Conservation (phyloP, 2,113 vertebrate genomes). For the Solea senegalensis region DNA sequence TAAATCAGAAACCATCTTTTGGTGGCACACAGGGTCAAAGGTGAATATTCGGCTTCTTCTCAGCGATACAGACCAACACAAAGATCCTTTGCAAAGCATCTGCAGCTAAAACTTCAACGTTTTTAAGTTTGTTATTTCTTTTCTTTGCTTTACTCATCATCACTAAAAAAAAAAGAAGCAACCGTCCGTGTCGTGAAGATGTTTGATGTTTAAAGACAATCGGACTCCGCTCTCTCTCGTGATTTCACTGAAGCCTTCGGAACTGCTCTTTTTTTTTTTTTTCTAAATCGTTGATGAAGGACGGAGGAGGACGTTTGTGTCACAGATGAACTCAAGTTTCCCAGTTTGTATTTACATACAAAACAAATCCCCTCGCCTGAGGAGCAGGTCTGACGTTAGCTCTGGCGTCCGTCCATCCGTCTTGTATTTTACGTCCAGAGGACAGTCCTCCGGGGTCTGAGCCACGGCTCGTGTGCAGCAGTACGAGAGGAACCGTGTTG, state of each 20-base stretch:
- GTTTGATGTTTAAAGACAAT: slow-evolving; percentile 43
- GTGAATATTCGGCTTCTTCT: slow-evolving; percentile 1
- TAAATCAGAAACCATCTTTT: not conserved
- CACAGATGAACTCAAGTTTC: not conserved
- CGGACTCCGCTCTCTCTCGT: slow-evolving; percentile 17
- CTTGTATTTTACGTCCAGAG: not conserved
- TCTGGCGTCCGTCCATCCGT: not conserved
- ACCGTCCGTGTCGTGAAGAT: slow-evolving; percentile 33
- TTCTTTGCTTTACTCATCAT: slow-evolving; percentile 40
- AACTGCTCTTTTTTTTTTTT: slow-evolving; percentile 27
- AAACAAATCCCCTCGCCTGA: not conserved
- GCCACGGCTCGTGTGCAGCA: slow-evolving; percentile 37
- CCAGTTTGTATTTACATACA: slow-evolving; percentile 24
- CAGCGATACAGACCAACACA: not conserved
- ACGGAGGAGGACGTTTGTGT: not conserved
- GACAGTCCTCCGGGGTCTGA: not conserved
- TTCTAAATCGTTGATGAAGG: slow-evolving; percentile 25
- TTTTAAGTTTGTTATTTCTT: not conserved
- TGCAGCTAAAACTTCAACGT: slow-evolving; percentile 8
- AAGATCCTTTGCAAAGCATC: not conserved
- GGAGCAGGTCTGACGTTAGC: slow-evolving; percentile 1
- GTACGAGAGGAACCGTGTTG: slow-evolving; percentile 8
- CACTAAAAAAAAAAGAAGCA: slow-evolving; percentile 11
- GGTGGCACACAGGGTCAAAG: not conserved
- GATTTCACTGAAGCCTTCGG: slow-evolving; percentile 64